Evolutionary conservation across 2,113 vertebrate genomes (phyloP), one percentile per base, ranked within the genome.

Genomic region (Pachypanchax playfairii): DNA sequence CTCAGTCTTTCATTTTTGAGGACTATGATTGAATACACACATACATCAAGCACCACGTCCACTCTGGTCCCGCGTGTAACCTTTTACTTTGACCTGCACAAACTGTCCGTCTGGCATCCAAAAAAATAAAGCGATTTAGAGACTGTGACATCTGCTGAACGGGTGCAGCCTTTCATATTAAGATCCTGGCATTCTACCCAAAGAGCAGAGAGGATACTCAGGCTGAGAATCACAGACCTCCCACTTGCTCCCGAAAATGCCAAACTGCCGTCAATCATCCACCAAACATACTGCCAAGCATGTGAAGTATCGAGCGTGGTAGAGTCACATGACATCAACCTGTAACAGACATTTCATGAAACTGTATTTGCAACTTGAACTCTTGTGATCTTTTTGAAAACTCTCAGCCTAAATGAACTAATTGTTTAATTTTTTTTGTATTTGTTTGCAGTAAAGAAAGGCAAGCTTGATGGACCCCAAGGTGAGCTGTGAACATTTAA

Each of bases 391-490:
- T n/a, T n/a, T n/a, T n/a, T 58, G 4, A 49, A 58, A 43, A 15
- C 3, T 0, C 11, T 18, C 21, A 14, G 18, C n/a, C 14, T 12
- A 38, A 28, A 17, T 2, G 1, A 0, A 46, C 31, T 73, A 21
- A 75, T 44, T 24, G 46, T 6, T 25, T 17, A 61, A 6, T 65
- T 46, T 71, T 14, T 69, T 70, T 46, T 67, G 20, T 64, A 38
- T 90, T 33, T 87, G 29, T 92, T 90, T 85, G 21, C 93, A 98
- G 96, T 98, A 88, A 98, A 98, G 90, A 98, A 98, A 94, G 96
- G 92, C 83, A 96, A 97, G 88, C 96, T 98, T n/a, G 96, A 98
- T 64, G 96, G 96, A 87, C 93, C 96, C 20, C 96, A 97, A 94
- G 96, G 96, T 98, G 88, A 94, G 93, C 55, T 22, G 7, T 35